Evolutionary conservation across 64 coral and sea anemone species (phyloP), one percentile per base, ranked within the genome.

Genomic region (Hydrozoanthus tunicans): DNA sequence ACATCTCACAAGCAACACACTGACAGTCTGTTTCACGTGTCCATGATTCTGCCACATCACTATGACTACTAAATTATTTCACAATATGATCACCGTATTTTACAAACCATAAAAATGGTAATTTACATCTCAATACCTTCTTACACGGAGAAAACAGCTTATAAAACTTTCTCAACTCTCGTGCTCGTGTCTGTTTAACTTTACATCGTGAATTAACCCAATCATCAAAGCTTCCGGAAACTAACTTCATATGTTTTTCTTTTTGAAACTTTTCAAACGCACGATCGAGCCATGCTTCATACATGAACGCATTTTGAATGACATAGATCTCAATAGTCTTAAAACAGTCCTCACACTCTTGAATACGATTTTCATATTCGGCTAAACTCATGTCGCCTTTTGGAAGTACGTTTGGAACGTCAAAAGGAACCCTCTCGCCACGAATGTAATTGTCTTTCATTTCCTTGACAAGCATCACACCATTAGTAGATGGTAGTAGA

Each of bases 381-480:
- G 73, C 51, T 66, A 86, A 79, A 5, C 24, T 64, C 4, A 76
- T 61, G 52, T 92, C n/a, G 1, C 63, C 82, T 6, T 92, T 80
- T 77, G 25, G 70, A 15, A 65, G 9, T 79, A 64, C 70, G 86
- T 69, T 78, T 66, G 91, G 71, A 68, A 92, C 91, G 9, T 69
- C 82, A 65, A 78, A 53, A 53, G 0, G 3, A 0, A 79, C 56
- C 26, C 4, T 79, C 11, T 85, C 58, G 58, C 80, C 82, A 54
- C 26, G 53, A 12, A 77, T 86, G 52, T 54, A 86, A 86, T 80
- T 79, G 0, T 80, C 77, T 63, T 80, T 59, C 91, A 93, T 93
- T 61, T 89, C 12, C 1, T 58, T 27, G 51, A 93, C 59, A 63
- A 93, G 83, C 9, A 6, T 2, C 4, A 25, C 64, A 81, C 53